phyloP scores from a whole-genome alignment of 92 coral and sea anemone species.

The Parazoanthus swiftii region DNA sequence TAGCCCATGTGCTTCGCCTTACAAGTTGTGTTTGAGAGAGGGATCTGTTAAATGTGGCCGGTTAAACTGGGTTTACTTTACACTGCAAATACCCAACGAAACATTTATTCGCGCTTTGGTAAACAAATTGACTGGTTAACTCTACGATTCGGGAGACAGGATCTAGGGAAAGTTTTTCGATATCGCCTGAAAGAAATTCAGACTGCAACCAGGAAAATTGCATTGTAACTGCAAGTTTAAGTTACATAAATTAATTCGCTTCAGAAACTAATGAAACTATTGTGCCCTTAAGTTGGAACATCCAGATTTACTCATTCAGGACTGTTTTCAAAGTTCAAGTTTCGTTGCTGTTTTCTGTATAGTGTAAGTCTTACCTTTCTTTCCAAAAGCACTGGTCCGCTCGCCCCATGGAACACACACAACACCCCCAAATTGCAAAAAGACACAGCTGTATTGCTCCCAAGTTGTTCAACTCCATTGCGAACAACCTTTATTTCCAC shows the following conservation, averaged over 20 bases:
- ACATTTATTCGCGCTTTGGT: neutral
- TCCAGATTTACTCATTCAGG: neutral
- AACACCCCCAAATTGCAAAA: neutral
- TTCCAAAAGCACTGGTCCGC: conserved; percentile 15
- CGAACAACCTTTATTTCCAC: neutral
- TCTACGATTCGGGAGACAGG: neutral
- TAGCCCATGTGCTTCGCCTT: neutral
- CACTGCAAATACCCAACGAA: neutral
- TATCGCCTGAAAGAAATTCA: neutral
- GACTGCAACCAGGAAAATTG: neutral
- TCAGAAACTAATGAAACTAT: neutral
- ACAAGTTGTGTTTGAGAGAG: neutral
- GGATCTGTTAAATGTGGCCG: neutral
- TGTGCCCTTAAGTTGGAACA: neutral
- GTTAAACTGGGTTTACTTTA: neutral
- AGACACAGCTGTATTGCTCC: conserved; percentile 11
- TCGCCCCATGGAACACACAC: neutral
- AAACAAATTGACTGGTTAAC: conserved; percentile 8
- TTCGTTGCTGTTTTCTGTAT: neutral
- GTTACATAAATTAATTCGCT: neutral
- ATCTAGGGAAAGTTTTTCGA: neutral
- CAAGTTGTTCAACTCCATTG: conserved; percentile 8
- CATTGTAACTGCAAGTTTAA: neutral
- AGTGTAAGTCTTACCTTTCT: conserved; percentile 17
- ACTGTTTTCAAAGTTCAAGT: neutral